phyloP scores from a whole-genome alignment of 2,888 invertebrate species.

The Caenorhabditis sulstoni region DNA sequence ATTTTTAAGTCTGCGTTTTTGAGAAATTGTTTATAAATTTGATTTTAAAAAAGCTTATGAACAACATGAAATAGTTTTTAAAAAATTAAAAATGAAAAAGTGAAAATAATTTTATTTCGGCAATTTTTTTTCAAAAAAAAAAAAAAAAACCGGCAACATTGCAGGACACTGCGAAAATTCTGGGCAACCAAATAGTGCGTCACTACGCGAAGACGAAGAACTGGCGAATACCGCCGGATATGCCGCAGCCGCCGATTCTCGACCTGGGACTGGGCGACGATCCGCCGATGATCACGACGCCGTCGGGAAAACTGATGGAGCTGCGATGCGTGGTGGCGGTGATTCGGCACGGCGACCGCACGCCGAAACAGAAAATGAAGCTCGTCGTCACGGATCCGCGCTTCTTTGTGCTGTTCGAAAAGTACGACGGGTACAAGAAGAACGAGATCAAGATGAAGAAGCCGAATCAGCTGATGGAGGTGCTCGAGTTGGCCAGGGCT shows the following conservation, averaged over 20 bases:
- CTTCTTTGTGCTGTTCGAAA: conserved; percentile 96
- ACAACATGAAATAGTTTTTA: too few relatives aligned
- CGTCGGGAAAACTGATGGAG: conserved; percentile 97
- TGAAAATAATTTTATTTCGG: too few relatives aligned
- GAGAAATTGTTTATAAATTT: not conserved
- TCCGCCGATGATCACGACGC: conserved; percentile 97
- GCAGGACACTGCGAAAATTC: conserved; percentile 94
- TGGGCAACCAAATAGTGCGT: conserved; percentile 96
- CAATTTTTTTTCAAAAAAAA: not conserved
- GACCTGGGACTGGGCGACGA: conserved; percentile 85
- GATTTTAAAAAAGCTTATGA: too few relatives aligned
- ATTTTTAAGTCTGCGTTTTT: too few relatives aligned
- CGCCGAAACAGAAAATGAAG: conserved; percentile 99
- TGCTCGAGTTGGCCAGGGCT: conserved; percentile 94
- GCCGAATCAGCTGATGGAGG: conserved; percentile 97
- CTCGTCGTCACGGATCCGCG: conserved; percentile 82
- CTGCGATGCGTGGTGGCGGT: conserved; percentile 95
- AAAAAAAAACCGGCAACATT: conserved; percentile 17
- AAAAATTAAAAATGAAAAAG: too few relatives aligned
- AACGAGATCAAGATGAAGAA: conserved; percentile 97
- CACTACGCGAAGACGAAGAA: conserved; percentile 95
- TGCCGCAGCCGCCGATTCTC: conserved; percentile 67
- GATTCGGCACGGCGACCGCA: conserved; percentile 97
- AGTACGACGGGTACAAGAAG: conserved; percentile 94
- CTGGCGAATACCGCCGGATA: conserved; percentile 91